Base-by-base conservation (phyloP, 2,113 vertebrate species). In the Atractosteus spatula region DNA sequence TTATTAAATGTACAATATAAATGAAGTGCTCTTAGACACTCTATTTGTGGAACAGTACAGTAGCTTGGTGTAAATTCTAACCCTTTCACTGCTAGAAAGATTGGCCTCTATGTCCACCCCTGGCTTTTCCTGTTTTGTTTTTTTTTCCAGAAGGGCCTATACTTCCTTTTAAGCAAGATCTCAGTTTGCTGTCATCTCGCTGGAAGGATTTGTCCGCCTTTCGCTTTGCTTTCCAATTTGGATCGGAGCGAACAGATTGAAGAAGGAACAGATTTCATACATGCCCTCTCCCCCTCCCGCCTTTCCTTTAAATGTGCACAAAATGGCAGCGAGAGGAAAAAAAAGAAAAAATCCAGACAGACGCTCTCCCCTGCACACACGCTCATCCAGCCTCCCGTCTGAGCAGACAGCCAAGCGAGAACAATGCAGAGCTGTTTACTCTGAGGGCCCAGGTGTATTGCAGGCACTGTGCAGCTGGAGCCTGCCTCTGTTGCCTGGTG, bases 401-500 rank as follows among this genome's bases (percentile, higher is more conserved):
- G 67, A 45, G 56, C 56, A 47, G 76, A n/a, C 68, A 66, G 61
- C 45, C 70, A 73, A 54, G 69, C 64, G 42, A 64, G 73, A 29
- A 64, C 76, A 68, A 64, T 62, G 43, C 63, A 68, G 65, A 54
- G 71, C 47, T 71, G 76, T 74, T 77, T 71, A 70, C 66, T 57
- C 72, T 74, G 63, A 41, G 57, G 71, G 62, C 56, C 76, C 76
- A 77, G 76, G 76, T 77, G 72, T 77, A 41, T 64, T 43, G 66
- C 62, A 69, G 43, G 64, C 62, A 13, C 14, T 51, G 55, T 43
- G 47, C 66, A 76, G 66, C 66, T 76, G 75, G 70, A 72, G 42
- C 14, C 55, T 12, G 61, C 47, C 55, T 56, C 29, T n/a, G 56
- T n/a, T 11, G 43, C 75, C 7, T 42, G 2, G 45, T 54, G 11